Evolutionary conservation across 2,797 vertebrate genomes (phyloP).

Genomic region (Chloroceryle amazona): DNA sequence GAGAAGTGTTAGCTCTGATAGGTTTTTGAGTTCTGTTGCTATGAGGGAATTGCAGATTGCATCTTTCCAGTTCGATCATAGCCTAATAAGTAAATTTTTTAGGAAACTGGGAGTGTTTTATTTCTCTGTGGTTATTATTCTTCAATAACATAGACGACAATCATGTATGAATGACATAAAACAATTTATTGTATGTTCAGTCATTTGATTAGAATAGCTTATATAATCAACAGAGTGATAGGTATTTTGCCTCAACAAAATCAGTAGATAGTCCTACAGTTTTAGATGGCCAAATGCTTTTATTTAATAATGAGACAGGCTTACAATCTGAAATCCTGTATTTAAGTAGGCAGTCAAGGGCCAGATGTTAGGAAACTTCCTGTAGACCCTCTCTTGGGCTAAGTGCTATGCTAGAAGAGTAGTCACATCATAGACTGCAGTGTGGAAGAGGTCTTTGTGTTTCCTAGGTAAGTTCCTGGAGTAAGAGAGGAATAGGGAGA

Average conservation of each 20-base stretch:
- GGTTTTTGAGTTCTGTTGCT: fast-evolving
- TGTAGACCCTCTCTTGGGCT: neutral
- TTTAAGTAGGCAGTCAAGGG: neutral
- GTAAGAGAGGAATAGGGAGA: neutral
- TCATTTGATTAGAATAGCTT: neutral
- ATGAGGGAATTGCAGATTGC: neutral
- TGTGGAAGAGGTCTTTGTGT: neutral
- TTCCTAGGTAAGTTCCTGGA: neutral
- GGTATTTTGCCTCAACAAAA: neutral
- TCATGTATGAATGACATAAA: neutral
- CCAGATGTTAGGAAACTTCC: neutral
- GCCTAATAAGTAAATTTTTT: neutral
- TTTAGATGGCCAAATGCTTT: neutral
- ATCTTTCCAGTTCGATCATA: neutral
- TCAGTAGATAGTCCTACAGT: neutral
- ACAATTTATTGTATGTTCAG: too few relatives aligned
- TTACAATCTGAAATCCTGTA: neutral
- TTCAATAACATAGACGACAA: neutral
- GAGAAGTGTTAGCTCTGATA: neutral
- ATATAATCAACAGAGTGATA: neutral
- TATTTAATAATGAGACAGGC: neutral
- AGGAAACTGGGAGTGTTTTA: neutral
- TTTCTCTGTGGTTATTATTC: fast-evolving
- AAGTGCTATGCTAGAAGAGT: neutral
- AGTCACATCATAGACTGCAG: neutral